Percentiles rank a stretch among this genome's conserved stretches.
These are phyloP conservation scores for Phaetusa simplex DNA, from an alignment of 2,113 vertebrate genomes.

Conservation along the genomic window DNA sequence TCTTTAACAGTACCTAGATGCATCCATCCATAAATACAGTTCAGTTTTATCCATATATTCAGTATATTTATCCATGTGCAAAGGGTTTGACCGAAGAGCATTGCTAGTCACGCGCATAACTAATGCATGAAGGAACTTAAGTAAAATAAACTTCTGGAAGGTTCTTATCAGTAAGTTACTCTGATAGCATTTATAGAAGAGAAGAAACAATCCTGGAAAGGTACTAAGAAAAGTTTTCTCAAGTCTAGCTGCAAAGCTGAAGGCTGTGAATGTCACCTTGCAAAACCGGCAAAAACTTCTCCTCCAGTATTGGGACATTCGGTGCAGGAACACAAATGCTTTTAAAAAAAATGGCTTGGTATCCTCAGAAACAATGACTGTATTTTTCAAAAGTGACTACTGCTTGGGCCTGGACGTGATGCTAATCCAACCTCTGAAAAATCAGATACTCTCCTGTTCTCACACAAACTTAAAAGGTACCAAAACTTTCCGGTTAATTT, in stretches of 20 bases:
- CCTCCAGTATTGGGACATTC: background rate
- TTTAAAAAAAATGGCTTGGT: background rate
- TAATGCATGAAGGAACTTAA: background rate
- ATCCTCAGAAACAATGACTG: background rate
- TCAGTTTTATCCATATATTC: background rate
- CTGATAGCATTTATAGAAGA: background rate
- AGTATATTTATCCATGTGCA: background rate
- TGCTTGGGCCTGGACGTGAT: background rate
- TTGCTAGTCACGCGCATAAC: background rate
- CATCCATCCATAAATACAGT: background rate
- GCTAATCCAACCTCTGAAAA: background rate
- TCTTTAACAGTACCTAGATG: background rate
- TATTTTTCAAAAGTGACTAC: background rate
- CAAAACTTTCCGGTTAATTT: background rate
- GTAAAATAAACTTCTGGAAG: background rate
- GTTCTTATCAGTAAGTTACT: background rate
- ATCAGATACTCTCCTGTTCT: background rate
- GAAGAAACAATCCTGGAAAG: background rate
- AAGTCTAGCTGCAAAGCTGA: background rate
- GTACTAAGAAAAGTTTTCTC: background rate
- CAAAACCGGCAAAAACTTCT: background rate
- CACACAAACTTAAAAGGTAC: background rate
- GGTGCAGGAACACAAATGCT: background rate
- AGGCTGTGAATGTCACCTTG: background rate
- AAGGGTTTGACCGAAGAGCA: background rate